phyloP scores from a whole-genome alignment of 1,140 invertebrate genomes.

The Heliconius eleuchia region DNA sequence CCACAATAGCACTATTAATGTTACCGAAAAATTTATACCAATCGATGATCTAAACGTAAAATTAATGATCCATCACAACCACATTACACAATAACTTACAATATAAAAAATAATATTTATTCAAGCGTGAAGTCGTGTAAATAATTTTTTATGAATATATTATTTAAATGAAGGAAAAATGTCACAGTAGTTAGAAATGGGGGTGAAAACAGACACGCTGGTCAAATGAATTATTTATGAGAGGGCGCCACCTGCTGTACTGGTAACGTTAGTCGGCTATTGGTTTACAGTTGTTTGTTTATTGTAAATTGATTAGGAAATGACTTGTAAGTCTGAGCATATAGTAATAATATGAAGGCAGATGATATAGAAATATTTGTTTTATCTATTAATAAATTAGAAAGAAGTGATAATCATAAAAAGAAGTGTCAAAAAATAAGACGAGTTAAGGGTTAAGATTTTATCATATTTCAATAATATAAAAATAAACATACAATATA shows the following conservation, averaged over 20 bases:
- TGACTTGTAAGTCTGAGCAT: background rate
- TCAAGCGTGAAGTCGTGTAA: constrained; percentile 18
- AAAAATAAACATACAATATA: too few relatives aligned
- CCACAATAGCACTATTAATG: too few relatives aligned
- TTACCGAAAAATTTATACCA: background rate
- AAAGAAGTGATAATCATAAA: too few relatives aligned
- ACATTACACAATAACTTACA: constrained; percentile 18
- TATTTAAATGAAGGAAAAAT: constrained; percentile 27
- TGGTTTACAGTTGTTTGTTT: background rate
- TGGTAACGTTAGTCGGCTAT: constrained; percentile 17
- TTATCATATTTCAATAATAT: too few relatives aligned
- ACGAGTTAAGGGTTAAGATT: too few relatives aligned
- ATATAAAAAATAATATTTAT: constrained; percentile 14
- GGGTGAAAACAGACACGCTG: constrained; percentile 21
- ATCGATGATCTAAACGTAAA: background rate
- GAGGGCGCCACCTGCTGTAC: constrained; percentile 38
- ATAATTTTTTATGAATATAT: constrained; percentile 22
- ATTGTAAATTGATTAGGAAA: background rate
- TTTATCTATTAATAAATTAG: too few relatives aligned
- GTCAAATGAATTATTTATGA: constrained; percentile 38
- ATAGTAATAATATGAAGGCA: background rate
- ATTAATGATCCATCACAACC: constrained; percentile 17
- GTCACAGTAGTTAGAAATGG: constrained; percentile 3
- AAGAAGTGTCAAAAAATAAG: too few relatives aligned
- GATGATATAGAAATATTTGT: too few relatives aligned